A percentile compares a stretch with the other conserved stretches of the same genome.
Evolutionary conservation across 2,113 vertebrate genomes (phyloP).

Genomic region (Myotis lucifugus): DNA sequence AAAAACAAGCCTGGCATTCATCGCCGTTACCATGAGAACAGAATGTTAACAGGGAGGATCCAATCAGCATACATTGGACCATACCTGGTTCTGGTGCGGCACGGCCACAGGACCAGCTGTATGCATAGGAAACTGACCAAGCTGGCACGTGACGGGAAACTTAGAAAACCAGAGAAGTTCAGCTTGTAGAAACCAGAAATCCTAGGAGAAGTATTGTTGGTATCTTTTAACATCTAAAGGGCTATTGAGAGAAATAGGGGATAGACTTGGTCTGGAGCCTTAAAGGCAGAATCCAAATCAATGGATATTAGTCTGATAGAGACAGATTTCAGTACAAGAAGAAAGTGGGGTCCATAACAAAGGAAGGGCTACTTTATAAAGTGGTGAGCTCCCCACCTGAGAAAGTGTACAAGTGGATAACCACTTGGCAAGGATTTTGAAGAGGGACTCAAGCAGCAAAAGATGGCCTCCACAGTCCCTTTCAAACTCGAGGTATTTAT

Average conservation of each 20-base stretch:
- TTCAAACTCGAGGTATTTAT: not conserved
- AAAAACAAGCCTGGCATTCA: not conserved
- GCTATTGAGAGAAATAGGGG: not conserved
- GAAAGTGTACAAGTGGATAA: not conserved
- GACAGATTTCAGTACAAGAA: not conserved
- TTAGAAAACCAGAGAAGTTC: not conserved
- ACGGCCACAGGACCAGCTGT: not conserved
- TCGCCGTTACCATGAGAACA: not conserved
- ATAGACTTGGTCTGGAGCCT: not conserved
- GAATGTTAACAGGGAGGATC: not conserved
- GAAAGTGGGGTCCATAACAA: not conserved
- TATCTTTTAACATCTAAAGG: not conserved
- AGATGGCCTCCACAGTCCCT: not conserved
- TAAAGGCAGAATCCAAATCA: not conserved
- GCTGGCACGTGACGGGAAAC: not conserved
- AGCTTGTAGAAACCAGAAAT: constrained; percentile 19
- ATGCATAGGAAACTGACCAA: not conserved
- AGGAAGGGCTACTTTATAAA: not conserved
- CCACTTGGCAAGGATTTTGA: not conserved
- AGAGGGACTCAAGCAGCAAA: not conserved
- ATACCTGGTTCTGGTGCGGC: not conserved
- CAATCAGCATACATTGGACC: fast-evolving
- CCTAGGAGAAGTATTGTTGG: not conserved
- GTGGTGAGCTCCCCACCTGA: not conserved
- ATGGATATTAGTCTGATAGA: not conserved